A percentile compares a stretch with the other conserved stretches of the same genome.
These are phyloP conservation scores for Valencia hispanica DNA, from an alignment of 2,797 vertebrate species.

Conservation along the genomic window DNA sequence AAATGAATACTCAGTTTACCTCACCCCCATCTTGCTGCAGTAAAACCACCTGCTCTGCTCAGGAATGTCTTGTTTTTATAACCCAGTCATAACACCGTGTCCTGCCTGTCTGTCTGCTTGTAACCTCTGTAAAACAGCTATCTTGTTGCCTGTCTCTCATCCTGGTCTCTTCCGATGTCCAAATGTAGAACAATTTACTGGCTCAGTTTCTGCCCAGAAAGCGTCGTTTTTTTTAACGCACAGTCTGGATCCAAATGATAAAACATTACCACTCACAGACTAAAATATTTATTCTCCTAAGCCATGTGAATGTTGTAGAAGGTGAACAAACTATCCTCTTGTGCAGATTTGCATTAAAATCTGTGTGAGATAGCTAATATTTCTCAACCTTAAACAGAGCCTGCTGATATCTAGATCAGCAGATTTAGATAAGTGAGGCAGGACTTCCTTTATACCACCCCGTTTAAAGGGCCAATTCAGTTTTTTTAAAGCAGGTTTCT, in stretches of 20 bases:
- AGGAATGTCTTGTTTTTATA: constrained; percentile 6
- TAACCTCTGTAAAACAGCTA: constrained; percentile 3
- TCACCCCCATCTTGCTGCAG: background rate
- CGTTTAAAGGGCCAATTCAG: background rate
- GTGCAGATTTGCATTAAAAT: constrained; percentile 7
- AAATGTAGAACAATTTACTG: background rate
- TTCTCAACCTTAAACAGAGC: constrained; percentile 3
- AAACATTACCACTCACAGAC: constrained; percentile 1
- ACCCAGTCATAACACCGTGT: background rate
- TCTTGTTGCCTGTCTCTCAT: constrained; percentile 4
- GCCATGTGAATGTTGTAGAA: background rate
- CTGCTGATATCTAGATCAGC: background rate
- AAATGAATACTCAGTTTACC: background rate
- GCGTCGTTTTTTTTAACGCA: background rate
- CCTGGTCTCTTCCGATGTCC: background rate
- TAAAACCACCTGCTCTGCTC: constrained; percentile 1
- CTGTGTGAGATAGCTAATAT: background rate
- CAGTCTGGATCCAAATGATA: background rate
- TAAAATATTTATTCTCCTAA: constrained; percentile 4
- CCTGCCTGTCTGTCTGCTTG: background rate
- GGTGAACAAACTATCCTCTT: background rate
- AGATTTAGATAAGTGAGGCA: background rate
- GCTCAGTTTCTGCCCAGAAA: constrained; percentile 1
- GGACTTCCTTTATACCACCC: background rate
- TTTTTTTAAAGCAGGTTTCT: background rate